Evolutionary conservation across 2,797 vertebrate species (phyloP), one percentile per base, ranked within the genome.

Genomic region (Hydrocynus forskahlii): DNA sequence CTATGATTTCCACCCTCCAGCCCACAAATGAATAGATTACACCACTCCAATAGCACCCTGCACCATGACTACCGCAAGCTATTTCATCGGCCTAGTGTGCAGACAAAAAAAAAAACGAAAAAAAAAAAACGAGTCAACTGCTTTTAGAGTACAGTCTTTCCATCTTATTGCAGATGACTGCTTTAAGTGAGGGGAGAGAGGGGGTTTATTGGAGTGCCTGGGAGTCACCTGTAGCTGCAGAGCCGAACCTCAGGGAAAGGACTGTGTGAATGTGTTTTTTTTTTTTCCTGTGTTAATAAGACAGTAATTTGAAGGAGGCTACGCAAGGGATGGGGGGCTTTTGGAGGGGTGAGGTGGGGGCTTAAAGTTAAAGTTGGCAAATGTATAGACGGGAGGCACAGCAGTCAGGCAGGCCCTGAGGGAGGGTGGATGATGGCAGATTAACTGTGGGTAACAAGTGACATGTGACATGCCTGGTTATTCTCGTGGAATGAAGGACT

Each of bases 201-300:
- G 19, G 54, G 52, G 4, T 17, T 55, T 40, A n/a, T 38, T 35
- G 70, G 25, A 19, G 23, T 55, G 50, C 50, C 17, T 0, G 23
- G 19, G 19, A 40, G 29, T 57, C 52, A 40, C 29, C 54, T 40
- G 57, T 40, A 40, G 10, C 54, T 40, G 52, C 71, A 57, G 19
- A 40, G 16, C 52, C 35, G 38, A 19, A 38, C 29, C 67, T 84
- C 8, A 12, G 21, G 38, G 68, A 70, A 72, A 50, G 21, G 50
- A 21, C 23, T 52, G 43, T 80, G 74, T 81, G 73, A 81, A 78
- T 80, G 73, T 80, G 64, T 79, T 83, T 67, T 76, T 8, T 79
- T 83, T 67, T 76, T 8, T 29, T 9, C 19, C 63, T 68, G 50
- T 57, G 74, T 68, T 83, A 78, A 83, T 80, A 76, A 75, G 54